Conservation (phyloP, 30 jellyfish, hydroid and myxozoan genomes). For the Cassiopea xamachana region DNA sequence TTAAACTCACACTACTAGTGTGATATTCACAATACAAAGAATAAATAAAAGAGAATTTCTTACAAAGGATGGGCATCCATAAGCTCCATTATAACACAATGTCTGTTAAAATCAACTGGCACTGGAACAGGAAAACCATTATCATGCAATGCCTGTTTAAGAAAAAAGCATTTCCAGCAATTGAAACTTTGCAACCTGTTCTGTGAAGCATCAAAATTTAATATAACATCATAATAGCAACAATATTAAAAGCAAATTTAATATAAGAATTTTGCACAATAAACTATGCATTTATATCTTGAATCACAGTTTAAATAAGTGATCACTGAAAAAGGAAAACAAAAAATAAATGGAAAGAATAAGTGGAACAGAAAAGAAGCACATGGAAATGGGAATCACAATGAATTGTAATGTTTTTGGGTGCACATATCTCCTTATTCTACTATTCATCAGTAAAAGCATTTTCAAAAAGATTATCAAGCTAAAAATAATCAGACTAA, state of each 20-base stretch:
- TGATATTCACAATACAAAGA: neutral
- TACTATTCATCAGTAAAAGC: neutral
- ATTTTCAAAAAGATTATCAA: neutral
- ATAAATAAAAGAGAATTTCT: neutral
- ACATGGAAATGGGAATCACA: no score
- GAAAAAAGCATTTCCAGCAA: neutral
- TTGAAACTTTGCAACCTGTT: neutral
- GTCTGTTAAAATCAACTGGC: slow-evolving; percentile 97
- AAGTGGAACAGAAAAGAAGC: no score
- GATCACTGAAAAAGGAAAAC: no score
- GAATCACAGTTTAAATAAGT: no score
- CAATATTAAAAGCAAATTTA: no score
- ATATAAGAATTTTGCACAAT: no score
- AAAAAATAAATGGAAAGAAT: no score
- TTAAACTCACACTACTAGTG: no score
- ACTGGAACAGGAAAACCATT: slow-evolving; percentile 95
- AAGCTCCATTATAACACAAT: slow-evolving; percentile 95
- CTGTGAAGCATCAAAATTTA: no score
- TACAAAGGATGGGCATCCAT: slow-evolving; percentile 96
- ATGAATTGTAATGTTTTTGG: no score
- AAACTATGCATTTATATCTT: no score
- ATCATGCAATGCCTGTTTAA: slow-evolving; percentile 83
- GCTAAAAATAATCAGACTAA: neutral
- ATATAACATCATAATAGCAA: no score
- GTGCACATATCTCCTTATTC: neutral